Evolutionary conservation across 2,113 vertebrate species (phyloP).

Genomic region (Chaetodon trifascialis): DNA sequence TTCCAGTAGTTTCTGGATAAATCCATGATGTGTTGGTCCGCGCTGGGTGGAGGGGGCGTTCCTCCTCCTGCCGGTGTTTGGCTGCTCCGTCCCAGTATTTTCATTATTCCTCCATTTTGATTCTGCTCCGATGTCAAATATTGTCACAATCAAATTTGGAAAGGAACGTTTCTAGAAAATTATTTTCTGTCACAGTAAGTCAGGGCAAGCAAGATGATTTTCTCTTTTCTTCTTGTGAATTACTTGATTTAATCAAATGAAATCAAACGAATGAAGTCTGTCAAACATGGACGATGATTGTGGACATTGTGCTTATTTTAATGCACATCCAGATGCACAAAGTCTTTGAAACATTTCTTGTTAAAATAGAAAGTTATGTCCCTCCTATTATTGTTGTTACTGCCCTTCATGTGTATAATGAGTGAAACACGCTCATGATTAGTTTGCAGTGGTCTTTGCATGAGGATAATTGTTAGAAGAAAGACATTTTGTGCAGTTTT

Average conservation of each 20-base stretch:
- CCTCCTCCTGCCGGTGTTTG: background rate
- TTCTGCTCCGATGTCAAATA: background rate
- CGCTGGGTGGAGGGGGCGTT: constrained; percentile 28
- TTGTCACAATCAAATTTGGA: background rate
- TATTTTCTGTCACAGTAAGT: too few relatives aligned
- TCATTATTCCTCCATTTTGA: constrained; percentile 11
- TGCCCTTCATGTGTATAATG: background rate
- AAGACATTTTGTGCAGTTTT: too few relatives aligned
- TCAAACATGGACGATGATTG: too few relatives aligned
- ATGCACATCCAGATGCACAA: background rate
- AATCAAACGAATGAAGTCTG: background rate
- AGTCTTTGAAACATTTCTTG: background rate
- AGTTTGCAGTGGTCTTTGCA: background rate
- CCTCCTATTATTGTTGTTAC: background rate
- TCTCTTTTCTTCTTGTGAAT: background rate
- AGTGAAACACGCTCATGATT: background rate
- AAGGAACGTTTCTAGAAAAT: background rate
- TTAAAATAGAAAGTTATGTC: background rate
- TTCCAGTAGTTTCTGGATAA: constrained; percentile 29
- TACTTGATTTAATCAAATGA: background rate
- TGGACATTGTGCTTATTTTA: background rate
- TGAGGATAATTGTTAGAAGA: too few relatives aligned
- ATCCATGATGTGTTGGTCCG: background rate
- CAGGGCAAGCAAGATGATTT: too few relatives aligned
- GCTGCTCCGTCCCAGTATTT: background rate